Evolutionary conservation across 2,888 invertebrate genomes (phyloP), one percentile per base, ranked within the genome.

Genomic region (Hypselothyrea guttata): DNA sequence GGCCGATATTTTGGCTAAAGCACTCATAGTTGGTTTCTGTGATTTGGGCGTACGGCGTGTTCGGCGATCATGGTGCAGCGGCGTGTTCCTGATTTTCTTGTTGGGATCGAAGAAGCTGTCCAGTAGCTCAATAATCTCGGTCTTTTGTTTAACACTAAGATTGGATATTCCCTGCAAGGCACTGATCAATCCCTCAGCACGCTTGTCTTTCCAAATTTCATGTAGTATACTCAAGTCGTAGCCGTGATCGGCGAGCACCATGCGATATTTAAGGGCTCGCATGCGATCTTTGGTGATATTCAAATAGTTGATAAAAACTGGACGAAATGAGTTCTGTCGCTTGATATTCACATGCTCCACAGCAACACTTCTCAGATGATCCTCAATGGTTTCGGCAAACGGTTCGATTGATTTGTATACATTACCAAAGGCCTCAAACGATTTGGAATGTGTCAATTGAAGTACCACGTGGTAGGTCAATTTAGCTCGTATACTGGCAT

Each of bases 21-120:
- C 22, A 22, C 22, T 22, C 2, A 22, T 22, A 22, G 22, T 22
- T 22, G 5, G 22, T 5, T 22, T 22, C 22, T 22, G 22, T 5
- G 22, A 22, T 22, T 22, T 22, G 22, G 22, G 22, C 2, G 5
- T 22, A 22, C 22, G 22, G 3, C 22, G 22, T 4, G 2, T 2
- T 4, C 22, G 5, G 22, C 22, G 22, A 22, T 5, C 22, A 22
- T 5, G 2, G 22, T 22, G 2, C 22, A 22, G 3, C 5, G 38
- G 18, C 3, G 40, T 18, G 11, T 41, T 41, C 4, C 1, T 8
- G 3, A 27, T 4, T 7, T 27, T 12, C 7, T 41, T 41, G 9
- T 16, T 27, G 8, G 40, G 40, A 41, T 41, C 27, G 8, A 11
- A 27, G 12, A 27, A 41, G 11, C 40, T 27, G 27, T 41, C 40